Percentiles rank a stretch among this genome's conserved stretches.
These are phyloP conservation scores for Lordiphosa mommai DNA, from an alignment of 1,140 invertebrate species.

Conservation along the genomic window DNA sequence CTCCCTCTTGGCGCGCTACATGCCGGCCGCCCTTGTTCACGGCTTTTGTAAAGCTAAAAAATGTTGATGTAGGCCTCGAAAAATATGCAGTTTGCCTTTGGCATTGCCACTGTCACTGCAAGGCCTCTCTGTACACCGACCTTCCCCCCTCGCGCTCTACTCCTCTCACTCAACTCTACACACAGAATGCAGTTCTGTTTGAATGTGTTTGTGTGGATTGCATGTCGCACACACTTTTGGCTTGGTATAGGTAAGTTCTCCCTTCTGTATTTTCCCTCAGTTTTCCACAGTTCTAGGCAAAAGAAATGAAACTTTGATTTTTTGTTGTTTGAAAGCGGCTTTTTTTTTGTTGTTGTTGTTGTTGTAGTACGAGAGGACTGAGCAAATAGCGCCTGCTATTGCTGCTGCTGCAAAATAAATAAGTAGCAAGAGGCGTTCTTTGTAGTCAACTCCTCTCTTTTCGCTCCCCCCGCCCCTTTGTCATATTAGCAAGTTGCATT, in stretches of 20 bases:
- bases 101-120: slow-evolving; percentile 75
- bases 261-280: slow-evolving; percentile 36
- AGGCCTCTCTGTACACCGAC: slow-evolving; percentile 7
- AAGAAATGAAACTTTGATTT: slow-evolving; percentile 58
- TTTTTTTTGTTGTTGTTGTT: slow-evolving; percentile 21
- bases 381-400: slow-evolving; percentile 52
- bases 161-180: slow-evolving; percentile 2
- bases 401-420: slow-evolving; percentile 52
- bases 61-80: slow-evolving; percentile 76
- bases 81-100: slow-evolving; percentile 74
- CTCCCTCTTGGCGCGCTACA: slow-evolving; percentile 15
- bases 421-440: slow-evolving; percentile 34
- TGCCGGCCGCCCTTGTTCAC: slow-evolving; percentile 47
- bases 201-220: slow-evolving; percentile 35
- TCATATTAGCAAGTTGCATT: slow-evolving; percentile 57
- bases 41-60: slow-evolving; percentile 43
- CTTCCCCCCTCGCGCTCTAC: neutral
- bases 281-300: slow-evolving; percentile 38
- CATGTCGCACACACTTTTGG: slow-evolving; percentile 60
- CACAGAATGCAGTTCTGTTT: slow-evolving; percentile 19
- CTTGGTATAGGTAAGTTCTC: slow-evolving; percentile 76
- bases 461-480: neutral
- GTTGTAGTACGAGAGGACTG: slow-evolving; percentile 17
- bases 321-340: slow-evolving; percentile 21
- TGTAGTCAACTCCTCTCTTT: slow-evolving; percentile 14